Evolutionary conservation across 2,797 vertebrate species (phyloP).

Genomic region (Argya squamiceps): DNA sequence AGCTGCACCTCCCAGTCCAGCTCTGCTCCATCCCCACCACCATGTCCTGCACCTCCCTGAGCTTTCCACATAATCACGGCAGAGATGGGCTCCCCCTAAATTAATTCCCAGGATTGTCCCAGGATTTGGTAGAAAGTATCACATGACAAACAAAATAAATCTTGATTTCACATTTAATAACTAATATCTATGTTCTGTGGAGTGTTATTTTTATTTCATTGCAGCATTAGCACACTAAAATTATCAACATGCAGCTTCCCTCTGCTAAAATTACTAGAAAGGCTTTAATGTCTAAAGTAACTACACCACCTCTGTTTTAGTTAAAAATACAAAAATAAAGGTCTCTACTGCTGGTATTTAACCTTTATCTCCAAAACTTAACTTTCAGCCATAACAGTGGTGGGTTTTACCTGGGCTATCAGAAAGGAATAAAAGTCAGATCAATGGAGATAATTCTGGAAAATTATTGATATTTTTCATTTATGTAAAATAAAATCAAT

Average conservation of each 20-base stretch:
- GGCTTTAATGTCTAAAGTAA: background rate
- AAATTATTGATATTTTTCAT: background rate
- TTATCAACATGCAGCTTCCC: background rate
- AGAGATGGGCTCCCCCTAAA: background rate
- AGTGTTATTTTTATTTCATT: background rate
- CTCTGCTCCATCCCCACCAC: background rate
- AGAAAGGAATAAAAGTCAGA: background rate
- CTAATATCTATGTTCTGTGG: rapidly evolving
- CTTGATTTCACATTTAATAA: background rate
- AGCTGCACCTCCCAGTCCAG: background rate
- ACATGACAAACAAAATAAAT: background rate
- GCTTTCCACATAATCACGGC: rapidly evolving
- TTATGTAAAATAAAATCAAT: background rate
- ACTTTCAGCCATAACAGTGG: background rate
- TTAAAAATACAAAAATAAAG: background rate
- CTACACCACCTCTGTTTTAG: background rate
- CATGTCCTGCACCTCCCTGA: rapidly evolving
- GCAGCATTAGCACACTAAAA: background rate
- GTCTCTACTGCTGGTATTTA: background rate
- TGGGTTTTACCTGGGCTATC: background rate
- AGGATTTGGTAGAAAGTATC: background rate
- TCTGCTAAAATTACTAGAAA: background rate
- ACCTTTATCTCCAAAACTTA: background rate
- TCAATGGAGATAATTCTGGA: background rate
- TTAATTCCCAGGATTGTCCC: background rate